A percentile compares a stretch with the other conserved stretches of the same genome.
Conservation (phyloP, 2,797 vertebrate genomes). For the Anguilla anguilla region DNA sequence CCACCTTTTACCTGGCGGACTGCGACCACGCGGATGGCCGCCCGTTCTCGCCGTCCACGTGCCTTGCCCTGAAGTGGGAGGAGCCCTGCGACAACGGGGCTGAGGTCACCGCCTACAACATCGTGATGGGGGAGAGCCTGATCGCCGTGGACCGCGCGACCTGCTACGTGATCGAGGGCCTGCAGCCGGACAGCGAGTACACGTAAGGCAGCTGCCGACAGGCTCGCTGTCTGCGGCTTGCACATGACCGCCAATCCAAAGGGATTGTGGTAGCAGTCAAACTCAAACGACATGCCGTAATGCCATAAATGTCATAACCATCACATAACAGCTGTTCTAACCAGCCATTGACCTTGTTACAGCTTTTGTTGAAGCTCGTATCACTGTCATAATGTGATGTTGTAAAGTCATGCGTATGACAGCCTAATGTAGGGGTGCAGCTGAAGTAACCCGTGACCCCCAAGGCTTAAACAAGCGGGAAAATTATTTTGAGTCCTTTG, state of each 20-base stretch:
- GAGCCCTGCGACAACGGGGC: constrained; percentile 92
- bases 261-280: background rate
- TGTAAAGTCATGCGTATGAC: background rate
- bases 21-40: constrained; percentile 65
- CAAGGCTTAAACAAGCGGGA: background rate
- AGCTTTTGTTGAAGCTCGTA: background rate
- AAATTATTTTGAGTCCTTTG: background rate
- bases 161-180: constrained; percentile 75
- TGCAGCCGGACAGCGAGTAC: constrained; percentile 94
- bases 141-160: constrained; percentile 79
- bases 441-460: background rate
- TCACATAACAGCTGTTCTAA: background rate
- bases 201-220: constrained; percentile 70
- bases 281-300: background rate
- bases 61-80: constrained; percentile 92
- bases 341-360: background rate
- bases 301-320: background rate
- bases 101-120: constrained; percentile 86
- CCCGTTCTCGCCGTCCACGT: constrained; percentile 80
- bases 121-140: constrained; percentile 79
- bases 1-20: constrained; percentile 77
- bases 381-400: background rate
- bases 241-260: background rate
- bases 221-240: background rate
- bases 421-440: background rate